Evolutionary conservation across 2,888 invertebrate species (phyloP), one percentile per base, ranked within the genome.

Genomic region (Dinocampus coccinellae): DNA sequence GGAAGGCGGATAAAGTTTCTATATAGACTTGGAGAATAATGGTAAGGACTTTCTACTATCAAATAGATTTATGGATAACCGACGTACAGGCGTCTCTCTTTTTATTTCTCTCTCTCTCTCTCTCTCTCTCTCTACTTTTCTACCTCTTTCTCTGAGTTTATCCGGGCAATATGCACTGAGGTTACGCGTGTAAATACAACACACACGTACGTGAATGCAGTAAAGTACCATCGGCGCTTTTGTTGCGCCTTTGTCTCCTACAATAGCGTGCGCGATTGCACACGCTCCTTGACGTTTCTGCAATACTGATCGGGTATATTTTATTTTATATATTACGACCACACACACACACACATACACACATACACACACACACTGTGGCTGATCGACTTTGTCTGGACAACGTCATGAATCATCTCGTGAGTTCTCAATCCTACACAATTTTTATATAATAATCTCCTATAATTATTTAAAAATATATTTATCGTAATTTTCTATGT

Each of bases 31-130:
- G 78, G 80, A 80, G 81, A 84, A 85, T 84, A 85, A 85, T 83
- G 81, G 82, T 68, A 80, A 78, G 80, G 80, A 85, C 86, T 86
- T 85, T 86, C 85, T 86, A 86, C 84, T 82, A 84, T 84, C 83
- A 83, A 84, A 80, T 82, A 85, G 85, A 85, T 86, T 86, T 85
- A 86, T 86, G 84, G 83, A 84, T 84, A 83, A 82, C 82, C 81
- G 73, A 76, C 75, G 75, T 16, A 47, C 47, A 70, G 73, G 60
- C 39, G 73, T 58, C 47, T 70, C 57, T 58, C 13, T 57, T 22
- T 34, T 22, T 62, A 16, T 34, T 6, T 39, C n/a, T 39, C 39
- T 39, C 13, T 13, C 39, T n/a, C 4, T 39, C 11, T 13, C 3
- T 13, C n/a, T 13, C 39, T 39, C 39, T 13, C 11, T 16, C 16